phyloP scores from a whole-genome alignment of 1,140 invertebrate species.

The Copidosoma floridanum region DNA sequence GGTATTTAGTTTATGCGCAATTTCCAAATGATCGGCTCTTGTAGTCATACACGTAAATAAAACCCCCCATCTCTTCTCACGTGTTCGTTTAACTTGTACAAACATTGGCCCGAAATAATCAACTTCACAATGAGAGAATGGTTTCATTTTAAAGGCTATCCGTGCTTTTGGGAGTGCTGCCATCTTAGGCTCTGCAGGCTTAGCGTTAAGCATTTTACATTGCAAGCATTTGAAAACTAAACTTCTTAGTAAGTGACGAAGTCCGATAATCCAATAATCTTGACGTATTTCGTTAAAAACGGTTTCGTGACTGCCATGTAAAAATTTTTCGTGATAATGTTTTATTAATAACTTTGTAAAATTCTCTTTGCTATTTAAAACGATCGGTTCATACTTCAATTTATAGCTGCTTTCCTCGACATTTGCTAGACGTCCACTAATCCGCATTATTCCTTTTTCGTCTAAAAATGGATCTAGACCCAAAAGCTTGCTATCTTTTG shows the following conservation, averaged over 20 bases:
- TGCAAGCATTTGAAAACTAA: neutral
- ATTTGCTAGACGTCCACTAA: neutral
- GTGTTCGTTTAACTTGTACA: constrained; percentile 27
- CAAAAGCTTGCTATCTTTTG: too few relatives aligned
- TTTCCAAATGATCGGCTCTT: constrained; percentile 35
- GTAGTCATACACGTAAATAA: constrained; percentile 36
- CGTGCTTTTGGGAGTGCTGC: constrained; percentile 24
- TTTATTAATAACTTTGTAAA: constrained; percentile 9
- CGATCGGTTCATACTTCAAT: neutral
- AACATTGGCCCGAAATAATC: constrained; percentile 41
- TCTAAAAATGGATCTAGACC: neutral
- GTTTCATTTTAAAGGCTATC: constrained; percentile 19
- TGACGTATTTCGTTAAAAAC: constrained; percentile 29
- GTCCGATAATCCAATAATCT: constrained; percentile 26
- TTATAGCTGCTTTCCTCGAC: too few relatives aligned
- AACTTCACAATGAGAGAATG: constrained; percentile 33
- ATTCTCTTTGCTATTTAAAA: neutral
- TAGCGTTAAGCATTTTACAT: neutral
- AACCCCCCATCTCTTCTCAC: constrained; percentile 39
- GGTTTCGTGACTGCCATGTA: constrained; percentile 24
- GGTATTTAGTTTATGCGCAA: constrained; percentile 25
- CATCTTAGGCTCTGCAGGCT: constrained; percentile 25
- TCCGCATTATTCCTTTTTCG: neutral
- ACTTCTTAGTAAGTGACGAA: constrained; percentile 15
- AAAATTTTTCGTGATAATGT: constrained; percentile 17